These are phyloP conservation scores for Nephila pilipes DNA, from an alignment of 1,140 invertebrate genomes.

Conservation along the genomic window DNA sequence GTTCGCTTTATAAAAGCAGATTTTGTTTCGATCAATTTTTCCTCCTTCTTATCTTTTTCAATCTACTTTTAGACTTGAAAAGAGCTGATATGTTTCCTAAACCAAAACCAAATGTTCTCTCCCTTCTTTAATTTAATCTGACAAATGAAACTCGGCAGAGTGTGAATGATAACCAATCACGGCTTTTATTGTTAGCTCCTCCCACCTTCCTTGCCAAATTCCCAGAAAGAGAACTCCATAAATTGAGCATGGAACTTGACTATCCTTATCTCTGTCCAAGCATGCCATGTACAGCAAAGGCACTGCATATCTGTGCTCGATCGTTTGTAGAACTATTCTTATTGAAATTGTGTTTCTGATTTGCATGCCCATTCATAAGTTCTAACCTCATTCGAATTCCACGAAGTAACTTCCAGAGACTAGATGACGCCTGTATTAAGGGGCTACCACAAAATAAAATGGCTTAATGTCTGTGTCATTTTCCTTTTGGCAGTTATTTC, in stretches of 20 bases:
- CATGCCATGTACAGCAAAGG: neutral
- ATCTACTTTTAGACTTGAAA: neutral
- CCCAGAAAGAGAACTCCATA: constrained; percentile 46
- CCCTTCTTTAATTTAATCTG: constrained; percentile 33
- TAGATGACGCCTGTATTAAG: constrained; percentile 14
- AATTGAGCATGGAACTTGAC: constrained; percentile 56
- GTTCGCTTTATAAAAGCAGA: neutral
- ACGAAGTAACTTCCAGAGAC: neutral
- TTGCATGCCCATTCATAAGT: constrained; percentile 57
- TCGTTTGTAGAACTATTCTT: constrained; percentile 60
- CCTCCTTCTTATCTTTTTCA: neutral
- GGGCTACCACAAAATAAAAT: constrained; percentile 25
- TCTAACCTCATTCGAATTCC: constrained; percentile 51
- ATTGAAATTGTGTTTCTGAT: constrained; percentile 61
- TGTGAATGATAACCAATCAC: constrained; percentile 58
- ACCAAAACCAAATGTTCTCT: constrained; percentile 22
- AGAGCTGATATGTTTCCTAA: neutral
- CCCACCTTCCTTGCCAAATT: constrained; percentile 1
- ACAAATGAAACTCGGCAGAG: constrained; percentile 40
- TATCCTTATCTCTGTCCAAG: constrained; percentile 26
- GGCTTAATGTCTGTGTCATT: neutral
- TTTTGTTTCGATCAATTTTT: constrained; percentile 13
- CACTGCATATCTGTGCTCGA: constrained; percentile 21
- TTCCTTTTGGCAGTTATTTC: neutral
- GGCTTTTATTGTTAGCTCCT: constrained; percentile 38